Percentiles rank a stretch among this genome's conserved stretches.
Conservation (phyloP, 2,888 invertebrate genomes). For the Lacanobia oleracea region DNA sequence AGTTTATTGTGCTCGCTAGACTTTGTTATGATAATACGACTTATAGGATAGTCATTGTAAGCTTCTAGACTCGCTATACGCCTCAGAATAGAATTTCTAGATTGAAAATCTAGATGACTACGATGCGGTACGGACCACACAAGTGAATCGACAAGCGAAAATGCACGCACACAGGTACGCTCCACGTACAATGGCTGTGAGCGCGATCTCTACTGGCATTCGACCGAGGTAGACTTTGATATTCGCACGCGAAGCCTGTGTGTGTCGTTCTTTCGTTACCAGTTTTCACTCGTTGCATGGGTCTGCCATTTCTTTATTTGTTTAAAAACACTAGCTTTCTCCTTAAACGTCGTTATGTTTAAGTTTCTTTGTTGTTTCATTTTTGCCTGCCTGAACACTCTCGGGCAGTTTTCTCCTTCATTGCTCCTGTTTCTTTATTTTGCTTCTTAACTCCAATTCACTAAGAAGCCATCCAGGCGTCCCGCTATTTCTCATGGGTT, state of each 20-base stretch:
- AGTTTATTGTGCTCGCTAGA: conserved; percentile 15
- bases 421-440: no score
- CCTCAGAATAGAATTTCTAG: neutral
- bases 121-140: neutral
- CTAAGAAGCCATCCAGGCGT: no score
- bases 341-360: no score
- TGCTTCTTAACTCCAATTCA: no score
- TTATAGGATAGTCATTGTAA: neutral
- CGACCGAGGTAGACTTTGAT: neutral
- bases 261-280: neutral
- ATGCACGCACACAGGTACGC: neutral
- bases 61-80: neutral
- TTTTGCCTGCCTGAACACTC: no score
- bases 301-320: neutral
- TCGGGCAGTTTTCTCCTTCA: no score
- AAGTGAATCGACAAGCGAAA: neutral
- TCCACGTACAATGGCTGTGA: neutral
- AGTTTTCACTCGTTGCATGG: neutral
- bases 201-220: neutral
- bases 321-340: no score
- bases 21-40: conserved; percentile 22
- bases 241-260: neutral
- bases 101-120: neutral
- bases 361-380: no score
- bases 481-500: no score